Evolutionary conservation across 2,888 invertebrate genomes (phyloP), one percentile per base, ranked within the genome.

Genomic region (Aleiodes alternator): DNA sequence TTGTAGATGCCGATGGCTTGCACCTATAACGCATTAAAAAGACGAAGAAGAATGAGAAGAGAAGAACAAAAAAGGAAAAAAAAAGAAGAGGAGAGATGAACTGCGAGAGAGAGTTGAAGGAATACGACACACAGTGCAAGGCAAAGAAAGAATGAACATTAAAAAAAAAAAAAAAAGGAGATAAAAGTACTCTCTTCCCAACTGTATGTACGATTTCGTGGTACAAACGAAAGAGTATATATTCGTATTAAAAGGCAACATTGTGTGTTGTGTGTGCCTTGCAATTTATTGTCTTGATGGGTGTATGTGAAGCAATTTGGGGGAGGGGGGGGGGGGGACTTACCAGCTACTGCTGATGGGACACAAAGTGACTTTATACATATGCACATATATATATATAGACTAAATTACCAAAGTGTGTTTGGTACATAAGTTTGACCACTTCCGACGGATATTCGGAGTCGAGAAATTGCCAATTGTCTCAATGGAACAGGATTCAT

Each of bases 391-490:
- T 23, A 23, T 51, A 43, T 43, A 43, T 43, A 43, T 43, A 43
- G 9, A 68, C 50, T 68, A 31, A 14, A 48, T 9, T 7, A 43
- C 38, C 48, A 43, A 64, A 64, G 51, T 51, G 51, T 68, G 51
- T 68, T 29, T 50, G 51, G 31, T 14, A 68, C 51, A 16, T 51
- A 68, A 68, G 68, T 51, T 68, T 68, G 51, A 29, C 74, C 80
- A 79, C 79, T 79, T 80, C 80, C 80, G 80, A 78, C 79, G 80
- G 80, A 80, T 80, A 80, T 80, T 80, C 80, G 78, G 79, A 73
- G 85, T 86, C 85, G 86, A 88, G 68, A 87, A 88, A 88, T 88
- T 87, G 86, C 87, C 88, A 88, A 88, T 88, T 88, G 88, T 86
- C 87, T 86, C 87, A 88, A 88, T 87, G 84, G 84, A 85, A 85